phyloP scores from a whole-genome alignment of 2,888 invertebrate genomes.

The Harpalus rufipes region DNA sequence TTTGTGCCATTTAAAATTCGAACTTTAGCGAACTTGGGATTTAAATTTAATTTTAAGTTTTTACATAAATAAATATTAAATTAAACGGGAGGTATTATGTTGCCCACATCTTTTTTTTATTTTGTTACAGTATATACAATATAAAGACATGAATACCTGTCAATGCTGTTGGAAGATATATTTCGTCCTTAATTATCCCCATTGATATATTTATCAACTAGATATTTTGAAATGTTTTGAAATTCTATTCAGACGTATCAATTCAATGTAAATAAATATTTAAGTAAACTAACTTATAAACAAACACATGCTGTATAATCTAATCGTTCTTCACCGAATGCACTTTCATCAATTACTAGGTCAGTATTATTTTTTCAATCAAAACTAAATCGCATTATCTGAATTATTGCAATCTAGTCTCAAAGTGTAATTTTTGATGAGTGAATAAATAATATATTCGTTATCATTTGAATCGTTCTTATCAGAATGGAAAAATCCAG shows the following conservation, averaged over 20 bases:
- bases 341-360: conserved; percentile 63
- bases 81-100: no score
- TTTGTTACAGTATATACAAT: background rate
- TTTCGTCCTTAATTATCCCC: conserved; percentile 30
- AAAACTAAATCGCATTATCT: conserved; percentile 41
- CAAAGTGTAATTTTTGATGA: conserved; percentile 52
- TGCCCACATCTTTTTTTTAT: no score
- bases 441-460: conserved; percentile 39
- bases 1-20: no score
- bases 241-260: background rate
- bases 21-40: no score
- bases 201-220: background rate
- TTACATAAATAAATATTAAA: no score
- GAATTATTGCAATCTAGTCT: conserved; percentile 55
- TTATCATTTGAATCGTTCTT: conserved; percentile 56
- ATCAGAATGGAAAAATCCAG: conserved; percentile 57
- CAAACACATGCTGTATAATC: background rate
- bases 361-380: conserved; percentile 49
- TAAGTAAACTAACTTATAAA: background rate
- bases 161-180: conserved; percentile 13
- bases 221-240: background rate
- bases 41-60: no score
- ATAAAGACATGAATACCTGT: conserved; percentile 9
- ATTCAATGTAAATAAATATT: conserved; percentile 5
- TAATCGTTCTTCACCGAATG: conserved; percentile 41